Percentiles rank a stretch among this genome's conserved stretches.
Conservation (phyloP, 2,113 vertebrate genomes). For the Bubo scandiacus region DNA sequence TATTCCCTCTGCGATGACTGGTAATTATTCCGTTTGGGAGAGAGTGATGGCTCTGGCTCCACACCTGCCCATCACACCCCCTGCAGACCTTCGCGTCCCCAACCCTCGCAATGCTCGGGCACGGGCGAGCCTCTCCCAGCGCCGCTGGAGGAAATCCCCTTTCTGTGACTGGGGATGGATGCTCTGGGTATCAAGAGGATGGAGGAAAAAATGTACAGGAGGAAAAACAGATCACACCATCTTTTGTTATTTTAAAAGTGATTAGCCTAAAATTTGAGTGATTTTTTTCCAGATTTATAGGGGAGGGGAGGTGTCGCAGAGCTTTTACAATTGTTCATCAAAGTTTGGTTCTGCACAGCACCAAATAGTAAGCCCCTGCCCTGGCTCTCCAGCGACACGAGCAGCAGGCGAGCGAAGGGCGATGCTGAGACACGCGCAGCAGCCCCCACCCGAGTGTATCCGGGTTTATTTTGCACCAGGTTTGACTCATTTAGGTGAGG, state of each 20-base stretch:
- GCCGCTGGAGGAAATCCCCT: not conserved
- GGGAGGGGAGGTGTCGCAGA: not conserved
- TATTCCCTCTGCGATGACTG: not conserved
- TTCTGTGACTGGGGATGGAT: not conserved
- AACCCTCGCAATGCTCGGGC: fast-evolving
- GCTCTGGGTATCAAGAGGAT: not conserved
- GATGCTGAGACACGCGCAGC: fast-evolving
- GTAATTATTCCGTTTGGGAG: not conserved
- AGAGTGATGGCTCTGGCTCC: not conserved
- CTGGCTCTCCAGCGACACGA: not conserved
- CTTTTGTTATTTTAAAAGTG: not conserved
- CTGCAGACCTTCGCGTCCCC: not conserved
- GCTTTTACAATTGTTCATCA: not conserved
- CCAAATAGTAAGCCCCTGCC: not conserved
- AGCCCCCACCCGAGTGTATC: not conserved
- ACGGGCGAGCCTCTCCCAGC: not conserved
- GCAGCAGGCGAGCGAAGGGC: not conserved
- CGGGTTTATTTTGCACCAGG: not conserved
- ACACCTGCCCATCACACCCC: not conserved
- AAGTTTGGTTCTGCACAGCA: not conserved
- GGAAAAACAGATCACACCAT: fast-evolving
- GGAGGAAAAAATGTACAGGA: not conserved
- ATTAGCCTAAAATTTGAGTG: not conserved
- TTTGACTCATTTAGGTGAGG: not conserved
- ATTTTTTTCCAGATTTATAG: not conserved